These are phyloP conservation scores for Branchinecta lynchi DNA, from an alignment of 1,140 invertebrate species.

Conservation along the genomic window DNA sequence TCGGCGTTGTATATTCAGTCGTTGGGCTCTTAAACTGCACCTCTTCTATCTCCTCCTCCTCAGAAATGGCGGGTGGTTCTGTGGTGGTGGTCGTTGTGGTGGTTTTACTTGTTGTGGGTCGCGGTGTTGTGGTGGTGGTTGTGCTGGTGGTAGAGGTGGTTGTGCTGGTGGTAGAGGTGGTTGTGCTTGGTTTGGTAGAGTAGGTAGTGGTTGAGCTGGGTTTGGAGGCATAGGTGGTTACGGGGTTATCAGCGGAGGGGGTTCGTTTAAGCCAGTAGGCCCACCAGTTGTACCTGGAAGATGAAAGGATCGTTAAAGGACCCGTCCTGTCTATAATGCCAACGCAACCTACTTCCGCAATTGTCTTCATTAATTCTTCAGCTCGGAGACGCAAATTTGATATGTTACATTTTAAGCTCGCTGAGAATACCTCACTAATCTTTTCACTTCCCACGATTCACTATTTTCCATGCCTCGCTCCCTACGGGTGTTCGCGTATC, in stretches of 20 bases:
- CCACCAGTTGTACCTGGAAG: conserved; percentile 18
- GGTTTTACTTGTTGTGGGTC: conserved; percentile 12
- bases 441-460: too few relatives aligned
- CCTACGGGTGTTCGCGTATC: too few relatives aligned
- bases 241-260: not conserved
- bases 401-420: too few relatives aligned
- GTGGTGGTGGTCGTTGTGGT: conserved; percentile 3
- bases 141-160: conserved; percentile 20
- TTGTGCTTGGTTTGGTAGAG: conserved; percentile 7
- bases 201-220: not conserved
- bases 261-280: conserved; percentile 20
- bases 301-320: not conserved
- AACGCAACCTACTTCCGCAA: too few relatives aligned
- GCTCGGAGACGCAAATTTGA: too few relatives aligned
- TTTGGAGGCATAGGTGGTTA: not conserved
- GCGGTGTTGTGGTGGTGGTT: conserved; percentile 17
- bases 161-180: conserved; percentile 14
- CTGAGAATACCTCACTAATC: too few relatives aligned
- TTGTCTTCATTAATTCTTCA: too few relatives aligned
- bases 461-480: too few relatives aligned
- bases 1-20: not conserved
- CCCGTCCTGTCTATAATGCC: too few relatives aligned
- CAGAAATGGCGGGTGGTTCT: not conserved
- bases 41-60: not conserved
- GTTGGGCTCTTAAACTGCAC: not conserved